phyloP scores from a whole-genome alignment of 2,888 invertebrate genomes.

The Aquatica leii region DNA sequence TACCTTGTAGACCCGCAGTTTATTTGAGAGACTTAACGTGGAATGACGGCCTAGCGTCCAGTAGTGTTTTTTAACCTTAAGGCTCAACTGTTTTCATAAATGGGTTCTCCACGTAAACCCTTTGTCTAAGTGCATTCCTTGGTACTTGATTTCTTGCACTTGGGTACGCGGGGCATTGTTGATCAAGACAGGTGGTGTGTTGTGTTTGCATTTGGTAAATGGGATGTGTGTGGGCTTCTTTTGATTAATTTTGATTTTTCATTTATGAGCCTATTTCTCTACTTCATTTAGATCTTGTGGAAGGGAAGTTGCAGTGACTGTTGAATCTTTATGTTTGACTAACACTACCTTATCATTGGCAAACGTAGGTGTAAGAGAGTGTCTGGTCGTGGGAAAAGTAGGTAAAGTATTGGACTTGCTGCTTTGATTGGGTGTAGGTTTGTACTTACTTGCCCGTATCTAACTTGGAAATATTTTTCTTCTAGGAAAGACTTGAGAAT shows the following conservation, averaged over 20 bases:
- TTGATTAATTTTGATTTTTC: too few relatives aligned
- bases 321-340: constrained; percentile 15
- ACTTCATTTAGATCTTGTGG: constrained; percentile 1
- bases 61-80: background rate
- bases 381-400: background rate
- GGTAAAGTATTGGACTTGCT: background rate
- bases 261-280: constrained; percentile 10
- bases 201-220: constrained; percentile 6
- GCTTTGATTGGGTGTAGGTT: background rate
- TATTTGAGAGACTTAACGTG: background rate
- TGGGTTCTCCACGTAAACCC: background rate
- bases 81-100: background rate
- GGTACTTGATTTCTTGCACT: background rate
- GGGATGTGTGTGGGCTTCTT: background rate
- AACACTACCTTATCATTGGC: constrained; percentile 9
- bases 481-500: constrained; percentile 8
- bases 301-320: constrained; percentile 1
- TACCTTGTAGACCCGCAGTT: too few relatives aligned
- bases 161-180: background rate
- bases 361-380: constrained; percentile 1
- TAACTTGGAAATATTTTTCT: constrained; percentile 7
- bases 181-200: background rate
- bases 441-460: background rate
- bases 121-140: background rate
- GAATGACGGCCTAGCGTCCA: background rate